These are phyloP conservation scores for Sycon ciliatum DNA, from an alignment of 37 sponge, comb jelly and placozoan genomes.

Conservation along the genomic window DNA sequence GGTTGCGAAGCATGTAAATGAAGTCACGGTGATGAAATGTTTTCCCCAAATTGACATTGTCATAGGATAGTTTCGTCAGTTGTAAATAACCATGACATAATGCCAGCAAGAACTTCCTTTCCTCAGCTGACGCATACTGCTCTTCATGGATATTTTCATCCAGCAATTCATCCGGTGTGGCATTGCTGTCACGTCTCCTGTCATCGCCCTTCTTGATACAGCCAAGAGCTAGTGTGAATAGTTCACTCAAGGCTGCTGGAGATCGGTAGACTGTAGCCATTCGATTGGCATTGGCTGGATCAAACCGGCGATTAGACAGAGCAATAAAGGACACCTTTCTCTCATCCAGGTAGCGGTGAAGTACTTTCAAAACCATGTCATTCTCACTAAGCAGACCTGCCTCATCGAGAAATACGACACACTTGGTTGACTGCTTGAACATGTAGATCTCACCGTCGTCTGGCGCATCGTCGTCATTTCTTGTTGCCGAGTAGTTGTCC, in stretches of 20 bases:
- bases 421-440: no score
- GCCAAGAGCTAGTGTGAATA: not conserved
- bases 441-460: no score
- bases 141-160: no score
- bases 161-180: no score
- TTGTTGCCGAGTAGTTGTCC: no score
- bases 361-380: not conserved
- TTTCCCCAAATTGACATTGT: not conserved
- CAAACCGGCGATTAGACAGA: constrained; percentile 3
- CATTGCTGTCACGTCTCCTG: not conserved
- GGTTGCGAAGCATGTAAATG: not conserved
- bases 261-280: constrained; percentile 5
- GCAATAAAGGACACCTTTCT: not conserved
- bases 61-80: not conserved
- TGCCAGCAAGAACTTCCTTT: not conserved
- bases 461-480: no score
- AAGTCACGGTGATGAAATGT: not conserved
- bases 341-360: not conserved
- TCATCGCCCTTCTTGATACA: not conserved
- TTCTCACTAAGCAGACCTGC: not conserved
- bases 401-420: constrained; percentile 10
- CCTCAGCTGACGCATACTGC: no score
- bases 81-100: not conserved
- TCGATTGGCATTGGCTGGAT: constrained; percentile 12
- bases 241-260: not conserved